A percentile compares a stretch with the other conserved stretches of the same genome.
Conservation (phyloP, 1,140 invertebrate genomes). For the Maconellicoccus hirsutus region DNA sequence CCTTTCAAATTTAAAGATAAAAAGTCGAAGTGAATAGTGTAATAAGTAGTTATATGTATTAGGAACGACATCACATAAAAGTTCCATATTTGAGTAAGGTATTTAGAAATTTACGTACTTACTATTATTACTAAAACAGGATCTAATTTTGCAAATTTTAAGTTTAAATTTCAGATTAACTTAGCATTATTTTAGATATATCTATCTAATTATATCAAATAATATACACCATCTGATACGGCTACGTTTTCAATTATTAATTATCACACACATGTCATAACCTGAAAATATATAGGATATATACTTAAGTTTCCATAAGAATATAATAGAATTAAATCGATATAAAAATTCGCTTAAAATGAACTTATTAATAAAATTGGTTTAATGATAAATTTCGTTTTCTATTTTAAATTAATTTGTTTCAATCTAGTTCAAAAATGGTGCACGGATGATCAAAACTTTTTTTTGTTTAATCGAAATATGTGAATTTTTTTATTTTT, state of each 20-base stretch:
- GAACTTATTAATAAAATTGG: background rate
- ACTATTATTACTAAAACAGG: background rate
- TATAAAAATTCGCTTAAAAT: background rate
- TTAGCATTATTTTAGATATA: background rate
- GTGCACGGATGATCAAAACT: background rate
- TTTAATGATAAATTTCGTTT: conserved; percentile 10
- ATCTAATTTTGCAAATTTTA: background rate
- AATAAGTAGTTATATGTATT: background rate
- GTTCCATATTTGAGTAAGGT: background rate
- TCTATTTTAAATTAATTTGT: background rate
- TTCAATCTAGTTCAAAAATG: background rate
- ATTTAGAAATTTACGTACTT: background rate
- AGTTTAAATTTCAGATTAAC: background rate
- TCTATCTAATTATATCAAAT: background rate
- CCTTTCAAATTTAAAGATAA: background rate
- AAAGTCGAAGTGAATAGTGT: background rate
- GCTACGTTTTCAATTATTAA: background rate
- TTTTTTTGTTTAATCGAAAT: background rate
- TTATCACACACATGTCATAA: background rate
- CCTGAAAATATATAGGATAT: conserved; percentile 3
- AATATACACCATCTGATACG: background rate
- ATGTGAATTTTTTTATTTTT: background rate
- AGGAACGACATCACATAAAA: conserved; percentile 8
- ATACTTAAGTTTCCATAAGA: conserved; percentile 5
- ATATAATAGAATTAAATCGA: background rate